Base-by-base conservation (phyloP, 2,113 vertebrate species). In the Takifugu bimaculatus region DNA sequence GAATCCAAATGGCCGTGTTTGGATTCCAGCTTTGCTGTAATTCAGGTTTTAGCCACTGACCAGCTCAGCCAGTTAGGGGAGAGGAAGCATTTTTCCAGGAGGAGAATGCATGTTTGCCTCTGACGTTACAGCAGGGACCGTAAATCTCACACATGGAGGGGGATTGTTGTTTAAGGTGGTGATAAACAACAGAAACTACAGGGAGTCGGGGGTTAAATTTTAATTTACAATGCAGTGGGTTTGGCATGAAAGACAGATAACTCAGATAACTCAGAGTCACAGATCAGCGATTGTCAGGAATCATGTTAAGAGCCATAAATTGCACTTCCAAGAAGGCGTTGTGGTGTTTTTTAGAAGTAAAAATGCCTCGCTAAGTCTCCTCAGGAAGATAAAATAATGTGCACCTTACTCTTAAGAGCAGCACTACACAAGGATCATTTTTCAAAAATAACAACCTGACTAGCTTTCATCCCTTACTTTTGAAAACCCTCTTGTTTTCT, bases 391-490 rank as follows among this genome's bases (percentile, higher is more conserved):
- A 79, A 87, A 86, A 87, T 86, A 86, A 89, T 86, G 80, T 82
- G 85, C 86, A 85, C 83, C 88, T 87, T 81, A 73, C 79, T 86
- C 86, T 86, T 85, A 83, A 85, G 81, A 88, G 85, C 74, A 78
- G 66, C 79, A 87, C 85, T 82, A 86, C 88, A 88, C 83, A 80
- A 78, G 88, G 85, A 90, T 88, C 81, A 89, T 91, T 88, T 88
- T 82, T 88, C 85, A 83, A 83, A 87, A 89, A 90, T 87, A 88
- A 89, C 85, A 84, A 78, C 80, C 85, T 79, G 83, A 85, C 84
- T 86, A 77, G 72, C 88, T 91, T 91, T 91, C 90, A 91, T 89
- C 88, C 87, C 79, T 84, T 85, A 87, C 88, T 87, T 88, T 85
- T 89, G 87, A 91, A 88, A 90, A 84, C 83, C 71, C 82, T 89